Evolutionary conservation across 2,888 invertebrate species (phyloP).

Genomic region (Caenorhabditis sinica): DNA sequence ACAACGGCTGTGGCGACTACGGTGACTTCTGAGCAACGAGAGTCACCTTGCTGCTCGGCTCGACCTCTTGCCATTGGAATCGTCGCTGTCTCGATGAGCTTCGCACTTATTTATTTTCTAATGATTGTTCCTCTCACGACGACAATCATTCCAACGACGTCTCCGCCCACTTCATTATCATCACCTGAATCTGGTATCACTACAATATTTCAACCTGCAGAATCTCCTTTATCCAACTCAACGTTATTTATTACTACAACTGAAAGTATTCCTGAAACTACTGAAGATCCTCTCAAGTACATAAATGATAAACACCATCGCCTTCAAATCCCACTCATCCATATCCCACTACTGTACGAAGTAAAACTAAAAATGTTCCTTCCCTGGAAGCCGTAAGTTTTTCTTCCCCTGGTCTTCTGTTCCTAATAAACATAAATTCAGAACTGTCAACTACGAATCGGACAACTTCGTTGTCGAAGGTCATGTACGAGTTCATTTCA

Average conservation of each 20-base stretch:
- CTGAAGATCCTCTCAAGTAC: constrained; percentile 42
- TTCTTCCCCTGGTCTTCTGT: neutral
- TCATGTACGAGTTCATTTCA: constrained; percentile 62
- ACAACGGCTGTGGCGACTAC: constrained; percentile 35
- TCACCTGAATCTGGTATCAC: constrained; percentile 11
- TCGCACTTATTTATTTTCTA: constrained; percentile 69
- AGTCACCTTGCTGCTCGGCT: constrained; percentile 54
- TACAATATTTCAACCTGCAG: constrained; percentile 17
- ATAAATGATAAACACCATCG: constrained; percentile 63
- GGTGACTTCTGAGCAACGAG: constrained; percentile 38
- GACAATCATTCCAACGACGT: constrained; percentile 4
- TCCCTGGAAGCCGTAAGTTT: constrained; percentile 68
- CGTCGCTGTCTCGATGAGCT: constrained; percentile 61
- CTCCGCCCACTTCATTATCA: neutral
- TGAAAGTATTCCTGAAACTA: constrained; percentile 15
- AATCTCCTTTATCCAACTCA: neutral
- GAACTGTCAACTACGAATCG: constrained; percentile 69
- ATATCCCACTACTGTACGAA: constrained; percentile 70
- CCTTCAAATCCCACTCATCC: constrained; percentile 70
- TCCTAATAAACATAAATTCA: constrained; percentile 20
- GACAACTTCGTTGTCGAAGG: constrained; percentile 75
- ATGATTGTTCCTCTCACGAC: constrained; percentile 61
- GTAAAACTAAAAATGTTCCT: constrained; percentile 69
- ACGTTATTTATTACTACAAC: neutral
- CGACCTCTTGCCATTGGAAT: constrained; percentile 62